phyloP scores from a whole-genome alignment of 2,888 invertebrate species.

The Aquatica leii region DNA sequence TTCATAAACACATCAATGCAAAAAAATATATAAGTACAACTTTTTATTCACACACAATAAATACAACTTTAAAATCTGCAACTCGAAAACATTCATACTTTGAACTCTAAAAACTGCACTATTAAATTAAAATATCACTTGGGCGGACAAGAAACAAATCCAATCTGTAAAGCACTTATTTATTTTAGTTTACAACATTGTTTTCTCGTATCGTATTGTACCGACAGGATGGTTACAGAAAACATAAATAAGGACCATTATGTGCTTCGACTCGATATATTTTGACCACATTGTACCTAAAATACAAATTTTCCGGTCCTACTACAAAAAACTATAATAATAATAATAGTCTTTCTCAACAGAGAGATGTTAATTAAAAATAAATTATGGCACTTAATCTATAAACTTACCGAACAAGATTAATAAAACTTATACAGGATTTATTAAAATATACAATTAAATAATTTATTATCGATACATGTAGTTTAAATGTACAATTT shows the following conservation, averaged over 20 bases:
- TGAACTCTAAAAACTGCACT: conserved; percentile 24
- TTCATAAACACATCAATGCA: conserved; percentile 30
- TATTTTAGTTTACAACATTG: conserved; percentile 12
- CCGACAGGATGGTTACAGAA: too few species aligned
- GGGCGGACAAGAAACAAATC: conserved; percentile 31
- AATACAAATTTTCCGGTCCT: background rate
- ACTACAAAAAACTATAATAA: too few species aligned
- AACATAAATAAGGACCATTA: background rate
- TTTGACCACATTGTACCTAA: background rate
- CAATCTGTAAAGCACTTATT: conserved; percentile 28
- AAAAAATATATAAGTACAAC: conserved; percentile 35
- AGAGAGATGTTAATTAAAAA: background rate
- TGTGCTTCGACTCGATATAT: too few species aligned
- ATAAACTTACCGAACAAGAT: background rate
- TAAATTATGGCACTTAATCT: background rate
- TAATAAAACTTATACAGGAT: background rate
- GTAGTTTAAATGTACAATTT: background rate
- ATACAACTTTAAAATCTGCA: conserved; percentile 35
- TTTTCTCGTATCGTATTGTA: too few species aligned
- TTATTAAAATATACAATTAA: conserved; percentile 3
- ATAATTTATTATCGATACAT: background rate
- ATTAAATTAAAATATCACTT: conserved; percentile 30
- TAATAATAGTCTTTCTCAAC: background rate
- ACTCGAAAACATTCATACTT: conserved; percentile 42
- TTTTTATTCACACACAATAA: conserved; percentile 30